Conservation (phyloP, 2,888 invertebrate species). For the Acronicta psi region DNA sequence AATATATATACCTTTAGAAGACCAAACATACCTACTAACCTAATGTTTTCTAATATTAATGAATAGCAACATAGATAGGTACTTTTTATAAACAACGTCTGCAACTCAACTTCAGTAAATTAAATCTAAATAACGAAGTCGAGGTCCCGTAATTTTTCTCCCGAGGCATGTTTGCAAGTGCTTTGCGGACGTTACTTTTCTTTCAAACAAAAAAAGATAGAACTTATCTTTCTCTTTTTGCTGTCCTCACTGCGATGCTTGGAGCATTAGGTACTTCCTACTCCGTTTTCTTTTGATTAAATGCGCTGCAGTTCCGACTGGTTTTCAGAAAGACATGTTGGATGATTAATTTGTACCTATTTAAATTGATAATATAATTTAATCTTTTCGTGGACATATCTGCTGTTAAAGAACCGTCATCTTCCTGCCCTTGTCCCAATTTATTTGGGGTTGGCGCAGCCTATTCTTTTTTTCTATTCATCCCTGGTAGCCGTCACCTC, state of each 20-base stretch:
- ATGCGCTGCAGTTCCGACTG: slow-evolving; percentile 16
- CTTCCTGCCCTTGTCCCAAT: too few species aligned
- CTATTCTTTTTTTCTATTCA: too few species aligned
- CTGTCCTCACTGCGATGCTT: slow-evolving; percentile 18
- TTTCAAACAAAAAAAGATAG: slow-evolving; percentile 5
- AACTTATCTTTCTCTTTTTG: slow-evolving; percentile 23
- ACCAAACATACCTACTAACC: too few species aligned
- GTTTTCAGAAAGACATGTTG: slow-evolving; percentile 12
- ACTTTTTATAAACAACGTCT: too few species aligned
- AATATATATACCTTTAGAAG: too few species aligned
- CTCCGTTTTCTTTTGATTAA: slow-evolving; percentile 41
- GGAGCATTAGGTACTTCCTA: slow-evolving; percentile 28
- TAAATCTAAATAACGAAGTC: slow-evolving; percentile 11
- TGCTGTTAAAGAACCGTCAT: too few species aligned
- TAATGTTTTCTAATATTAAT: too few species aligned
- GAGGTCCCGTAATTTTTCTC: slow-evolving; percentile 25
- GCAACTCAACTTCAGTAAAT: background rate
- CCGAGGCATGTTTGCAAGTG: slow-evolving; percentile 20
- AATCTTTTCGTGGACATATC: background rate
- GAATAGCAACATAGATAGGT: too few species aligned
- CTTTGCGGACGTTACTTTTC: slow-evolving; percentile 17
- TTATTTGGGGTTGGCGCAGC: too few species aligned
- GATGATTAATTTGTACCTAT: slow-evolving; percentile 7
- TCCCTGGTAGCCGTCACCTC: too few species aligned
- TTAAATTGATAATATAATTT: background rate